Evolutionary conservation across 2,888 invertebrate genomes (phyloP).

Genomic region (Maniola hyperantus): DNA sequence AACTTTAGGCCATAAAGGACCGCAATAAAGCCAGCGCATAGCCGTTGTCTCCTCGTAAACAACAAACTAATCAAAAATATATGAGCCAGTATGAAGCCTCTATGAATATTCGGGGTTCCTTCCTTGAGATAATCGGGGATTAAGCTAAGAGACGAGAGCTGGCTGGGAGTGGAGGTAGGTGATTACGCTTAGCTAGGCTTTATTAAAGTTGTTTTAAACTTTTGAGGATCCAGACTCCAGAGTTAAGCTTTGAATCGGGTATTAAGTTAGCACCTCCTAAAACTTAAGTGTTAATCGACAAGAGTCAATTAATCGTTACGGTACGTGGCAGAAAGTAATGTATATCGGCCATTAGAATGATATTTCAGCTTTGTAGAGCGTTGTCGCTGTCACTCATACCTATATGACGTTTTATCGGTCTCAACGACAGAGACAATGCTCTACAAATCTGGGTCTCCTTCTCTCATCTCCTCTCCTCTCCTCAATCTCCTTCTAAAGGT

Average conservation of each 20-base stretch:
- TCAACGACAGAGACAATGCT: too few species aligned
- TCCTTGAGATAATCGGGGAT: slow-evolving; percentile 17
- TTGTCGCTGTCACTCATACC: too few species aligned
- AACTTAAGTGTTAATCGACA: too few species aligned
- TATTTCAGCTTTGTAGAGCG: too few species aligned
- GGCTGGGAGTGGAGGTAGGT: neutral
- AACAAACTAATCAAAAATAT: slow-evolving; percentile 33
- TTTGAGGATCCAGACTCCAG: neutral
- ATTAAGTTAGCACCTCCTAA: neutral
- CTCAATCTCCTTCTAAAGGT: too few species aligned
- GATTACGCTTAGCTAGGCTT: slow-evolving; percentile 6
- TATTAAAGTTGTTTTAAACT: neutral
- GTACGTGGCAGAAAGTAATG: too few species aligned
- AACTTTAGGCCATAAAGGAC: slow-evolving; percentile 29
- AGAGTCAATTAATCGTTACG: too few species aligned
- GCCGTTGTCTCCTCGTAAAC: slow-evolving; percentile 27
- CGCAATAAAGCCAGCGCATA: slow-evolving; percentile 27
- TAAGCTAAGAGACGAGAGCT: slow-evolving; percentile 1
- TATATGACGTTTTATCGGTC: too few species aligned
- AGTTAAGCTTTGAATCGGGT: neutral
- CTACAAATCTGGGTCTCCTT: too few species aligned
- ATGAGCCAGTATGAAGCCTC: slow-evolving; percentile 24
- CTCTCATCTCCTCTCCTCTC: too few species aligned
- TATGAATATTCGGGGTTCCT: slow-evolving; percentile 28
- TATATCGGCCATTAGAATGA: too few species aligned